Evolutionary conservation across 2,113 vertebrate species (phyloP), one percentile per base, ranked within the genome.

Genomic region (Semnornis frantzii): DNA sequence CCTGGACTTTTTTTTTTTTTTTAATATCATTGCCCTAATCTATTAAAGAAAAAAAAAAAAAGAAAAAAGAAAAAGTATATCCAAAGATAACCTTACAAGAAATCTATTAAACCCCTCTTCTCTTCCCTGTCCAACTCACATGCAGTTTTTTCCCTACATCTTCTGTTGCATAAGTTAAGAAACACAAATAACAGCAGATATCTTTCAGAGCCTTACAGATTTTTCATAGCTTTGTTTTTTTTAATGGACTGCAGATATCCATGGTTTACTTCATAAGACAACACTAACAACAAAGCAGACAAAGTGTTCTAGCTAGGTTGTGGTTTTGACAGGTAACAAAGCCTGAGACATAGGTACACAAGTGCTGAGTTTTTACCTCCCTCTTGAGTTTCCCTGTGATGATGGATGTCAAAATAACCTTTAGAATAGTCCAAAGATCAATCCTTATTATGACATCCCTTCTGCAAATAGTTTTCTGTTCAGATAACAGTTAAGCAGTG

Each of bases 391-490:
- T 75, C 84, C 37, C 62, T 93, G 52, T 0, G 2, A 73, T 44
- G 37, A 0, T 64, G 37, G 83, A 60, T 31, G 44, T 78, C 66
- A 86, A 90, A 90, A 89, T 79, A 75, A 90, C 6, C 5, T 84
- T 89, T 84, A 75, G 55, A 90, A 76, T 62, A 90, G 72, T 70
- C 50, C 31, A 85, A 90, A 65, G n/a, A 87, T 54, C 66, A 92
- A 60, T 48, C 60, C 34, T 72, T 73, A 90, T 39, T 89, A 89
- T 66, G 39, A 87, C 39, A 65, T 31, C 20, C 55, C 27, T 84
- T 81, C 34, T 90, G 58, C 65, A 92, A 80, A 84, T 70, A 57
- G 34, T 89, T 85, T 95, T 91, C 81, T 85, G 12, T 89, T 77
- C 84, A 42, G 15, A 48, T 60, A 72, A 68, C 13, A 79, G 55